phyloP scores from a whole-genome alignment of 2,888 invertebrate species.

The Xestoiulus laeticollis region DNA sequence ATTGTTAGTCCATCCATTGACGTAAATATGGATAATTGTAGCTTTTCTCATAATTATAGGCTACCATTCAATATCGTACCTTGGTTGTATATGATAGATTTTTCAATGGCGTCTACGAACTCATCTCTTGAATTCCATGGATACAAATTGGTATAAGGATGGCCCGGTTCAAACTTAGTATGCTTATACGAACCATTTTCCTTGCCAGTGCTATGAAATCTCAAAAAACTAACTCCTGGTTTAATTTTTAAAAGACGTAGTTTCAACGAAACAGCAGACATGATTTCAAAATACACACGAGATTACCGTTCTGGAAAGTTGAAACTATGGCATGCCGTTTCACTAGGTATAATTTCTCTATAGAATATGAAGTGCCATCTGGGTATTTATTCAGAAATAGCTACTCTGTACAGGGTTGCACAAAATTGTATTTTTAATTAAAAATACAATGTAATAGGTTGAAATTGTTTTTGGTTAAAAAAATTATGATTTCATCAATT shows the following conservation, averaged over 20 bases:
- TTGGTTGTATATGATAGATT: slow-evolving; percentile 24
- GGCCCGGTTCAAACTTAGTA: background rate
- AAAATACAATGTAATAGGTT: too few relatives aligned
- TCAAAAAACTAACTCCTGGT: background rate
- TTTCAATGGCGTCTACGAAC: slow-evolving; percentile 14
- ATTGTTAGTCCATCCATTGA: too few relatives aligned
- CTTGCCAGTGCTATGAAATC: background rate
- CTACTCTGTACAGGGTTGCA: background rate
- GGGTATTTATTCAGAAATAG: background rate
- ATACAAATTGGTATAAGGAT: slow-evolving; percentile 40
- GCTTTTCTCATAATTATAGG: too few relatives aligned
- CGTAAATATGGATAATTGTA: too few relatives aligned
- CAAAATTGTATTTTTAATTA: background rate
- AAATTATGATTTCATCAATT: too few relatives aligned
- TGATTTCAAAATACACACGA: background rate
- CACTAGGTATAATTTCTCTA: background rate
- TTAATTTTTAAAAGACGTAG: background rate
- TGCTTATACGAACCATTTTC: slow-evolving; percentile 59
- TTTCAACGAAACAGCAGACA: background rate
- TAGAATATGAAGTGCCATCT: background rate
- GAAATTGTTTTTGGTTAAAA: too few relatives aligned
- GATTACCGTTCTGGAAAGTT: background rate
- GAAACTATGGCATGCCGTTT: background rate
- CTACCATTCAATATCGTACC: background rate
- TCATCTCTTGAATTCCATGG: slow-evolving; percentile 42